These are phyloP conservation scores for Falco punctatus DNA, from an alignment of 2,113 vertebrate genomes.

Conservation along the genomic window DNA sequence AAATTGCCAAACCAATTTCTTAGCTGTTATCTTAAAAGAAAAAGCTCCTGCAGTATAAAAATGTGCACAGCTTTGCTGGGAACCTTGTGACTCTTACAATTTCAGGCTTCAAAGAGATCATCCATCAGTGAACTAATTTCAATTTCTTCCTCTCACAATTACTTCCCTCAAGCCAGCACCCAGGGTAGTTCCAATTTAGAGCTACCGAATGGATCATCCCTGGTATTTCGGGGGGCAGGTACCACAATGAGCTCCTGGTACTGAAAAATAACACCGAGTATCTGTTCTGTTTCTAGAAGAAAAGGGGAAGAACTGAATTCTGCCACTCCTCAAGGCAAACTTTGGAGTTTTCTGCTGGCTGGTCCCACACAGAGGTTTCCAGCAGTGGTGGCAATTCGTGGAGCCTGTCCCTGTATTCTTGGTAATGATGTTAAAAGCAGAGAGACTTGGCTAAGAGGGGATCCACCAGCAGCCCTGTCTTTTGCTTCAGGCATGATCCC, in stretches of 20 bases:
- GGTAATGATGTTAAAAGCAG: neutral
- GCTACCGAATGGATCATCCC: neutral
- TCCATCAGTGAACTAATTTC: slow-evolving; percentile 41
- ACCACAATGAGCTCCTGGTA: neutral
- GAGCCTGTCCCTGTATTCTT: neutral
- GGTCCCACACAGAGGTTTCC: neutral
- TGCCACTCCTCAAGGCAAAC: neutral
- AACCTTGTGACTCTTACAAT: slow-evolving; percentile 15
- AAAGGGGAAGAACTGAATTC: neutral
- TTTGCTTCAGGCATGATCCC: neutral
- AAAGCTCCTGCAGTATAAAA: neutral
- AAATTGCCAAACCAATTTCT: slow-evolving; percentile 6
- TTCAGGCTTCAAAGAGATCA: slow-evolving; percentile 26
- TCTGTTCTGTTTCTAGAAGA: neutral
- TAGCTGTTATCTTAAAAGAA: slow-evolving; percentile 31
- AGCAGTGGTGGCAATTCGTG: neutral
- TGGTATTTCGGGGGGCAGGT: neutral
- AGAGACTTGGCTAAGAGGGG: neutral
- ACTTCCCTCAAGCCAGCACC: neutral
- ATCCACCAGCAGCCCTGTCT: neutral
- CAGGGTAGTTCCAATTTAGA: neutral
- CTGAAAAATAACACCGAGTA: neutral
- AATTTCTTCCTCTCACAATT: slow-evolving; percentile 28
- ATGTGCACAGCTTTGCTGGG: neutral
- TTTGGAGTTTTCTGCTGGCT: neutral